Percentiles rank a stretch among this genome's conserved stretches.
Evolutionary conservation across 2,113 vertebrate genomes (phyloP).

Genomic region (Lycaon pictus): DNA sequence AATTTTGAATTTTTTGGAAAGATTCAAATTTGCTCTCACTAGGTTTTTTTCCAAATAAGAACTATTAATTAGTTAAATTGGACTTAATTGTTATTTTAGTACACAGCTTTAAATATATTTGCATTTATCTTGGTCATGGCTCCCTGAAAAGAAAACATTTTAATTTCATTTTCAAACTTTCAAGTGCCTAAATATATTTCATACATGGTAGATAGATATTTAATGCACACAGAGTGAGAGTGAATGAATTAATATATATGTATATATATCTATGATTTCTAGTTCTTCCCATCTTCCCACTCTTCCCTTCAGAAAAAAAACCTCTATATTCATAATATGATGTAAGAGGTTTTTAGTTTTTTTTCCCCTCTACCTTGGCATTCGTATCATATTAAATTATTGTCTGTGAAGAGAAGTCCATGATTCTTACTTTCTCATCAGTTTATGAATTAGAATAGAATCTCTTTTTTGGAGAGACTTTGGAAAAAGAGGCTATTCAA

Average conservation of each 20-base stretch:
- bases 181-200: neutral
- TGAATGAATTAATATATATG: neutral
- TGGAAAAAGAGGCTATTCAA: neutral
- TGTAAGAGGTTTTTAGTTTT: neutral
- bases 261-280: neutral
- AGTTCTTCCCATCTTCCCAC: neutral
- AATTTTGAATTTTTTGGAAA: neutral
- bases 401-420: neutral
- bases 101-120: neutral
- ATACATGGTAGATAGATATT: neutral
- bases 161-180: neutral
- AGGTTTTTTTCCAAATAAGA: neutral
- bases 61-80: neutral
- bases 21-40: neutral
- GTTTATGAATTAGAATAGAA: neutral
- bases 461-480: neutral
- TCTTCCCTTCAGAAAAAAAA: neutral
- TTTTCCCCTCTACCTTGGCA: constrained; percentile 6
- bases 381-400: neutral
- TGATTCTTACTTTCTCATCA: neutral
- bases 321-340: neutral
- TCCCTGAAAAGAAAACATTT: neutral
- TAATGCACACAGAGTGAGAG: neutral
- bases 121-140: neutral
- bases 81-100: neutral